Evolutionary conservation across 2,888 invertebrate genomes (phyloP), one percentile per base, ranked within the genome.

Genomic region (Mimas tiliae): DNA sequence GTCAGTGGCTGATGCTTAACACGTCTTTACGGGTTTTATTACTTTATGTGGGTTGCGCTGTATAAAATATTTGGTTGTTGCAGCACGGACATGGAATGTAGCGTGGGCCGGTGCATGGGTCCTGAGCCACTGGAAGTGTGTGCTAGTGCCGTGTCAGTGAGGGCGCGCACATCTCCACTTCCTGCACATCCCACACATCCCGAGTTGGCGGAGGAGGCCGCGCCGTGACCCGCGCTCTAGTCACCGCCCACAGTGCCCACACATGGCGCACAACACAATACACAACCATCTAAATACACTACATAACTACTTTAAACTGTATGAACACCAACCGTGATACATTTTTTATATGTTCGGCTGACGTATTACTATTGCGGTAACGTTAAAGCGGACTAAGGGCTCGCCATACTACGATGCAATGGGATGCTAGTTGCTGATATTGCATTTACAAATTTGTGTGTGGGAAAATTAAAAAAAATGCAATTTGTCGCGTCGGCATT

Each of bases 51-150:
- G 27, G 8, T 27, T 55, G 33, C 8, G 7, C 14, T 9, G 14
- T 34, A 34, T 62, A 19, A 27, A 27, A 4, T 27, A 4, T 27
- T 42, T 63, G 42, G 55, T 33, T 58, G 27, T 82, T 81, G 0
- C 77, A 93, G 93, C 48, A 90, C 92, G 70, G 93, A 93, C 65
- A 92, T 93, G 93, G 93, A 93, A 70, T 89, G 90, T 84, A 93
- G 93, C 74, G 93, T 93, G n/a, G 93, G 90, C 0, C 85, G 91
- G 1, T 89, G 87, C 65, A 69, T 74, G 8, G 82, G 86, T 1
- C 71, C 76, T 0, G 90, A 91, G 71, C 91, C 92, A 0, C 70
- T 86, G 12, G 91, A 90, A 73, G 71, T 90, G 73, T 80, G 86
- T 0, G 34, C 85, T 86, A 69, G 75, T 16, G 50, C 86, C 0